phyloP scores from a whole-genome alignment of 2,113 vertebrate genomes.

The Rallus limicola region DNA sequence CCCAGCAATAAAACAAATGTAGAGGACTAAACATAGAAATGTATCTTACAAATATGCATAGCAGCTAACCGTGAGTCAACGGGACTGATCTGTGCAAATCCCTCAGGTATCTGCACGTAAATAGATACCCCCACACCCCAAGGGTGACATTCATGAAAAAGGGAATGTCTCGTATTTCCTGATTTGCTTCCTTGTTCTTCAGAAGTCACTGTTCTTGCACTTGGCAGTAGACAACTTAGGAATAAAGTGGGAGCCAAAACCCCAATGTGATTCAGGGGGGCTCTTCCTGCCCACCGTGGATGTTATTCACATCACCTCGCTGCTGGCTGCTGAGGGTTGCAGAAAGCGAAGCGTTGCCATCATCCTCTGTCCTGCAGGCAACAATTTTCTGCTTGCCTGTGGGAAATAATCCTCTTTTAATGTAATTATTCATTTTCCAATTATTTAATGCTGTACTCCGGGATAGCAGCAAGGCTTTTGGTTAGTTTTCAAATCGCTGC shows the following conservation, averaged over 20 bases:
- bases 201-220: background rate
- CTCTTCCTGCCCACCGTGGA: constrained; percentile 2
- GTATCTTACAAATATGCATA: background rate
- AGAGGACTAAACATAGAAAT: constrained; percentile 6
- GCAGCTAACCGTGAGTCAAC: background rate
- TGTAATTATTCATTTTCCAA: constrained; percentile 68
- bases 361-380: constrained; percentile 26
- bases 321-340: constrained; percentile 40
- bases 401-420: constrained; percentile 67
- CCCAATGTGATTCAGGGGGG: background rate
- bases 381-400: constrained; percentile 56
- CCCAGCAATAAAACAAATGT: background rate
- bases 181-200: background rate
- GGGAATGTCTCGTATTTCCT: background rate
- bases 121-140: background rate
- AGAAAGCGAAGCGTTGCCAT: constrained; percentile 47
- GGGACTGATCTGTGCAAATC: background rate
- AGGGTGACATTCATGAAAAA: background rate
- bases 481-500: constrained; percentile 22
- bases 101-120: background rate
- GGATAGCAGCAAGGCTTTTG: constrained; percentile 1
- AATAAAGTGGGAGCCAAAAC: background rate
- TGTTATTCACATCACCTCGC: constrained; percentile 13
- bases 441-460: constrained; percentile 42
- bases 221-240: background rate